Evolutionary conservation across 2,797 vertebrate species (phyloP), one percentile per base, ranked within the genome.

Genomic region (Eptatretus atami): DNA sequence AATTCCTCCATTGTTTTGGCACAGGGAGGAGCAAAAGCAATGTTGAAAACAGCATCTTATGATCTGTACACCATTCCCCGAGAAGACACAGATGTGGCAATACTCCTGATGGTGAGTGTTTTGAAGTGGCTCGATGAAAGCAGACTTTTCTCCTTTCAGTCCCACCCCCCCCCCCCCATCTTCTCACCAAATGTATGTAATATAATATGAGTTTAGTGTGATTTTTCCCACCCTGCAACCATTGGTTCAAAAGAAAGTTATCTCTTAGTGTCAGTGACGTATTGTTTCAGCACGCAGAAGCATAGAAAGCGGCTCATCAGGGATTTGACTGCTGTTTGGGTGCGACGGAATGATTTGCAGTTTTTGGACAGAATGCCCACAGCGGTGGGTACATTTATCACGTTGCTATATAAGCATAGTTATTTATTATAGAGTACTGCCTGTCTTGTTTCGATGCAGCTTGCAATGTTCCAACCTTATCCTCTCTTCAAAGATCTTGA

Each of bases 291-390:
- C 88, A 65, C 90, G n/a, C 90, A 0, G 90, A 96, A 68, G 90
- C n/a, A n/a, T n/a, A n/a, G 90, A 66, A 96, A 96, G 66, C 77
- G n/a, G 88, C 31, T 96, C 90, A 15, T 96, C 90, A 1, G 90
- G 90, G 68, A n/a, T n/a, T 79, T 96, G 24, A 96, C 90, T 1
- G 86, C 88, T 0, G 83, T 96, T 52, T 96, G 90, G 90, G 90
- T 96, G 44, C 87, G 87, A 53, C 79, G 88, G 61, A 96, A 95
- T 74, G 90, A 53, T 96, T 96, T 67, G 86, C 90, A 0, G 88
- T 96, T 63, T 72, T 96, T 72, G 90, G n/a, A 96, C 68, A 79
- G 88, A 4, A 93, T 96, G 88, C 88, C 95, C 71, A 95, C n/a
- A n/a, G n/a, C 85, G 65, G 90, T 96, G 72, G 82, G 82, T 70